Conservation (phyloP, 2,113 vertebrate species). For the Istiophorus platypterus region DNA sequence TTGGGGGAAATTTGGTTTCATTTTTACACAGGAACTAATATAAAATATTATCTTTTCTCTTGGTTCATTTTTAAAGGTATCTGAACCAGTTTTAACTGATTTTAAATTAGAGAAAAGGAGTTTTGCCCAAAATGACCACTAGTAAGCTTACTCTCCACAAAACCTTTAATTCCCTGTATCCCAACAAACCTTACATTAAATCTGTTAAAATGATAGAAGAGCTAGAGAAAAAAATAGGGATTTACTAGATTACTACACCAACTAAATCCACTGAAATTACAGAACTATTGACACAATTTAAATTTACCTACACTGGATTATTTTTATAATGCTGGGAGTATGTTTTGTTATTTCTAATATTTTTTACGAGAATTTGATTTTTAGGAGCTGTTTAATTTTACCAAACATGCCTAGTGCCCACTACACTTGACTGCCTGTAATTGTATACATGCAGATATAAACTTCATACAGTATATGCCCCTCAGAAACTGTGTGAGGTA, state of each 20-base stretch:
- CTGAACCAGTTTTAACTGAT: neutral
- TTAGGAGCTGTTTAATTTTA: neutral
- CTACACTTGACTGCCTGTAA: neutral
- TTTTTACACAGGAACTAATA: neutral
- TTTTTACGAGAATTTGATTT: neutral
- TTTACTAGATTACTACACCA: slow-evolving; percentile 41
- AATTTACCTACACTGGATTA: neutral
- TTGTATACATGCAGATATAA: slow-evolving; percentile 13
- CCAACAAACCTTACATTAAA: slow-evolving; percentile 46
- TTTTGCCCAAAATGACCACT: slow-evolving; percentile 10
- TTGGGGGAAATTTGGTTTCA: neutral
- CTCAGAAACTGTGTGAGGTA: slow-evolving; percentile 55
- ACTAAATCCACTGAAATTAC: slow-evolving; percentile 41
- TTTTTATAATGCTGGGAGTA: neutral
- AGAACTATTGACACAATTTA: slow-evolving; percentile 21
- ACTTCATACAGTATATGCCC: neutral
- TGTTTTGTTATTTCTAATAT: neutral
- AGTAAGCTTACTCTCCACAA: neutral
- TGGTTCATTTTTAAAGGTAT: neutral
- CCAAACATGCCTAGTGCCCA: neutral
- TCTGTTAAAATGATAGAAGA: slow-evolving; percentile 56
- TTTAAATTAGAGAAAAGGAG: slow-evolving; percentile 26
- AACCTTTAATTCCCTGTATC: slow-evolving; percentile 55
- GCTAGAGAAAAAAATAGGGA: slow-evolving; percentile 9
- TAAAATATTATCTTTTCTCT: neutral